Conservation (phyloP, 37 sponge, comb jelly and placozoan genomes). For the Axinella damicornis region DNA sequence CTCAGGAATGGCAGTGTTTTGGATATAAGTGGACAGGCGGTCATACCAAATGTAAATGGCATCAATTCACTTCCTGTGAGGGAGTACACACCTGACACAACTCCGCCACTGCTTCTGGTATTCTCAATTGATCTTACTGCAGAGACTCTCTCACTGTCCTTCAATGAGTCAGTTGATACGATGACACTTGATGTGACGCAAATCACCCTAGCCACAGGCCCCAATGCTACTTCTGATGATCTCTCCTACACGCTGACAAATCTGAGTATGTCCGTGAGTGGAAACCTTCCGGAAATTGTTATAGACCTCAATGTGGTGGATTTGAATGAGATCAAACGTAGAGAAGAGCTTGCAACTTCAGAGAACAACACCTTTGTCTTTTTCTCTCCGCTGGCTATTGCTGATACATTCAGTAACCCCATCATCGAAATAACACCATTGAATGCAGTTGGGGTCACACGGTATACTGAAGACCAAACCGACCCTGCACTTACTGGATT, state of each 20-base stretch:
- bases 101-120: constrained; percentile 57
- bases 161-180: constrained; percentile 81
- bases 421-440: constrained; percentile 21
- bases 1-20: constrained; percentile 46
- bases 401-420: constrained; percentile 81
- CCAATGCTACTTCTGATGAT: constrained; percentile 6
- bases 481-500: constrained; percentile 54
- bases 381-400: constrained; percentile 23
- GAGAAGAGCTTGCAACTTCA: constrained; percentile 51
- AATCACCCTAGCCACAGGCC: constrained; percentile 62
- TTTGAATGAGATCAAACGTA: constrained; percentile 80
- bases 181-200: constrained; percentile 44
- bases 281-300: constrained; percentile 29
- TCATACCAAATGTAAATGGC: constrained; percentile 37
- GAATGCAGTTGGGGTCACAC: constrained; percentile 16
- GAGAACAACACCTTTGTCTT: constrained; percentile 66
- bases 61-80: constrained; percentile 48
- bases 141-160: constrained; percentile 71
- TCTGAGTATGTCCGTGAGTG: neutral
- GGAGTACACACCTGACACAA: constrained; percentile 64
- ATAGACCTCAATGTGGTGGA: constrained; percentile 55
- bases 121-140: constrained; percentile 74
- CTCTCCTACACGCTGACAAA: constrained; percentile 50
- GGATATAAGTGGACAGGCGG: constrained; percentile 64
- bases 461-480: constrained; percentile 46